A percentile compares a stretch with the other conserved stretches of the same genome.
Evolutionary conservation across 2,888 invertebrate genomes (phyloP).

Genomic region (Hanleya hanleyi): DNA sequence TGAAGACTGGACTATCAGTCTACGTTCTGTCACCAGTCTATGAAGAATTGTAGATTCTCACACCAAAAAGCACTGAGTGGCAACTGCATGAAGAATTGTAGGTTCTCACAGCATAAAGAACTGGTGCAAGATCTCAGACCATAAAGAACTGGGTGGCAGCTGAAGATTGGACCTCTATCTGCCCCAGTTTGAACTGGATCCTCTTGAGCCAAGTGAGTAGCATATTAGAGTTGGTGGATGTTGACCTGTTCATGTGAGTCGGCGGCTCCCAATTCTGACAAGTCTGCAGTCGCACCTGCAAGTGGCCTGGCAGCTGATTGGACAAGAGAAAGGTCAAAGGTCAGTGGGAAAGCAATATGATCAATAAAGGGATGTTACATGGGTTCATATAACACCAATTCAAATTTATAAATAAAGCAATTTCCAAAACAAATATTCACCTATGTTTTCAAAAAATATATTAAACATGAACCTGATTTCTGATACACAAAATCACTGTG

Average conservation of each 20-base stretch:
- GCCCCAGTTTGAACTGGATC: slow-evolving; percentile 98
- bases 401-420: neutral
- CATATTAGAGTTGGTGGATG: slow-evolving; percentile 71
- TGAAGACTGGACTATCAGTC: slow-evolving; percentile 91
- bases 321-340: too few relatives aligned
- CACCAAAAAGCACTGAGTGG: slow-evolving; percentile 85
- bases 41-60: slow-evolving; percentile 43
- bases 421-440: too few relatives aligned
- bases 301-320: slow-evolving; percentile 87
- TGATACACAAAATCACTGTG: too few relatives aligned
- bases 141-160: slow-evolving; percentile 89
- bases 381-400: neutral
- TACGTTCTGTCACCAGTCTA: slow-evolving; percentile 90
- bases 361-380: neutral
- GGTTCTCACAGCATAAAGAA: slow-evolving; percentile 85
- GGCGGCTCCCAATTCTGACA: slow-evolving; percentile 88
- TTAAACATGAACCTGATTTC: too few relatives aligned
- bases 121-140: slow-evolving; percentile 38
- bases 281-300: slow-evolving; percentile 88
- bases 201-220: slow-evolving; percentile 88
- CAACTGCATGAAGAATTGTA: slow-evolving; percentile 95
- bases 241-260: slow-evolving; percentile 68
- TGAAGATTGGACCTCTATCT: slow-evolving; percentile 94
- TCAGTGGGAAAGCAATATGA: neutral
- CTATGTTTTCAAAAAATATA: too few relatives aligned